Conservation (phyloP, 2,797 vertebrate species). For the Odontamblyopus lacepedii region DNA sequence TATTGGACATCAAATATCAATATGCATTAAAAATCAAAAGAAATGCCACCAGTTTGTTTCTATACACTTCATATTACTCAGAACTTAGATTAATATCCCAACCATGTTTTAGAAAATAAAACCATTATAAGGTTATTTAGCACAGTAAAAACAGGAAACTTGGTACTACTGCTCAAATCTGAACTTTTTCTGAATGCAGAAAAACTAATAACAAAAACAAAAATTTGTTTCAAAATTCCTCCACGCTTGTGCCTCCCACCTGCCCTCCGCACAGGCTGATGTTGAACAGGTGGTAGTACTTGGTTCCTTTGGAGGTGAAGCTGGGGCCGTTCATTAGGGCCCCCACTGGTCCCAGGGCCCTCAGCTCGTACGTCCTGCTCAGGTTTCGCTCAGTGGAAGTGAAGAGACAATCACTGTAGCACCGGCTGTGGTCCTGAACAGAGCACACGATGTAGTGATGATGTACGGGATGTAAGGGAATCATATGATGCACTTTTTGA, state of each 20-base stretch:
- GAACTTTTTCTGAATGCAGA: background rate
- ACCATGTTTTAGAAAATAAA: no score
- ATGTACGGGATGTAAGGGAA: no score
- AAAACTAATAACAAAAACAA: background rate
- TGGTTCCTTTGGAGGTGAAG: constrained; percentile 96
- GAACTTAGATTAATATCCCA: no score
- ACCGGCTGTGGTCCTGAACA: constrained; percentile 88
- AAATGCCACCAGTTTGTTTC: no score
- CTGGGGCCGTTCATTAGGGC: constrained; percentile 92
- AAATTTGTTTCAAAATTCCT: background rate
- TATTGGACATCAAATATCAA: no score
- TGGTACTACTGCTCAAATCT: no score
- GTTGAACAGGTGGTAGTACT: constrained; percentile 96
- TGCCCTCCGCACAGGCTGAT: constrained; percentile 93
- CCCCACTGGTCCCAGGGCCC: constrained; percentile 81
- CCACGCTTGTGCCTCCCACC: constrained; percentile 63
- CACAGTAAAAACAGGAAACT: no score
- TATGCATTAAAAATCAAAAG: no score
- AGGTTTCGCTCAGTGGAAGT: constrained; percentile 81
- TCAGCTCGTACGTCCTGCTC: constrained; percentile 88
- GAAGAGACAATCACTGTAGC: constrained; percentile 91
- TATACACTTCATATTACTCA: no score
- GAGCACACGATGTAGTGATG: background rate
- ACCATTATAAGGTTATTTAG: no score
- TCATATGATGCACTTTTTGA: no score